Percentiles rank a stretch among this genome's conserved stretches.
These are phyloP conservation scores for Macrobrachium rosenbergii DNA, from an alignment of 1,140 invertebrate species.

Conservation along the genomic window DNA sequence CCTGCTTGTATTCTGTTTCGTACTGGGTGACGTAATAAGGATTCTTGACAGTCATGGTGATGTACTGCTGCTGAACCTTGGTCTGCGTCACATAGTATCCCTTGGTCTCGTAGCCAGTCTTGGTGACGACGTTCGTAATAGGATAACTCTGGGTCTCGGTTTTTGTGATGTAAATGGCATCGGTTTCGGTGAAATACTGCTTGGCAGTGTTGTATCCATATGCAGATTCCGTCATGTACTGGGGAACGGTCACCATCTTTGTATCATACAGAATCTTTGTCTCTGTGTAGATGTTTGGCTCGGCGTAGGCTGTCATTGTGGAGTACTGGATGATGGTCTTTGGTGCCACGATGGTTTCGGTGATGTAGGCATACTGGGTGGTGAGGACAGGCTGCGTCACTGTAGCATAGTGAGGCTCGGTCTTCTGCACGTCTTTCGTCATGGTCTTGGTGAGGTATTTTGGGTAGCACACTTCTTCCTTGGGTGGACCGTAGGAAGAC, in stretches of 20 bases:
- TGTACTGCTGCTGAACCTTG: slow-evolving; percentile 64
- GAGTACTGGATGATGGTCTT: slow-evolving; percentile 66
- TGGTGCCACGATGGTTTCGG: slow-evolving; percentile 63
- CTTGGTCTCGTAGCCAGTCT: slow-evolving; percentile 65
- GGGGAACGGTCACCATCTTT: slow-evolving; percentile 63
- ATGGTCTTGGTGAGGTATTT: slow-evolving; percentile 65
- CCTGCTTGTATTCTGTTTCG: slow-evolving; percentile 62
- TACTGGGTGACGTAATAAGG: slow-evolving; percentile 65
- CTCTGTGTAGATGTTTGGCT: slow-evolving; percentile 61
- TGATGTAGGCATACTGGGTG: slow-evolving; percentile 65
- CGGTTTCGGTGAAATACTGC: slow-evolving; percentile 65
- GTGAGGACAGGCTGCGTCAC: slow-evolving; percentile 55
- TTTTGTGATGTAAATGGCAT: slow-evolving; percentile 57
- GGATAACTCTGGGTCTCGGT: slow-evolving; percentile 65
- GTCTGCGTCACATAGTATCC: slow-evolving; percentile 65
- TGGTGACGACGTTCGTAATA: slow-evolving; percentile 61
- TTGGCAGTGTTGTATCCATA: slow-evolving; percentile 65
- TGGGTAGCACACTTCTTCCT: slow-evolving; percentile 60
- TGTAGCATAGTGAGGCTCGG: slow-evolving; percentile 58
- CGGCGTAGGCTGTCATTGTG: slow-evolving; percentile 65
- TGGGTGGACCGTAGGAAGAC: slow-evolving; percentile 51
- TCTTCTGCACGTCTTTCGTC: slow-evolving; percentile 65
- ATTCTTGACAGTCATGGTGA: slow-evolving; percentile 64
- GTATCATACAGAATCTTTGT: slow-evolving; percentile 64
- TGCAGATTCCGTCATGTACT: slow-evolving; percentile 61